Base-by-base conservation (phyloP, 2,113 vertebrate genomes). In the Gallinago media region DNA sequence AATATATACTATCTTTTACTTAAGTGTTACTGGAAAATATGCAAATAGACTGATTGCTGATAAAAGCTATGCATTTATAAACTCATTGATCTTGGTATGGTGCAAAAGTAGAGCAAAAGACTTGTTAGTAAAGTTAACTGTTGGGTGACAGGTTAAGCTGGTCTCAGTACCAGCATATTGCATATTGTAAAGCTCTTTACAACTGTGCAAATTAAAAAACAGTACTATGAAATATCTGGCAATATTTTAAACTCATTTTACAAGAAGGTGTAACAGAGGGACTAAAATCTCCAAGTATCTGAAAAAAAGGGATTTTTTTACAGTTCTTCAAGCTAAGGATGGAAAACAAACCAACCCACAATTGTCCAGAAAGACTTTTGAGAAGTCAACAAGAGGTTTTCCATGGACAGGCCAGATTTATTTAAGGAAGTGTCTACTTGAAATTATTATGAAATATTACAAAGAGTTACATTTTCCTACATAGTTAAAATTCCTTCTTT, bases 61-160 rank as follows among this genome's bases (percentile, higher is more conserved):
- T 13, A 73, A 90, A 68, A 65, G 56, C 38, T 55, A 88, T 90
- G 23, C 18, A 83, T 94, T 96, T 88, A 83, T 86, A 71, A 94
- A 80, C 29, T 54, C 8, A 50, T 32, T 63, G 66, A 49, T 91
- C 91, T 88, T 80, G 34, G 5, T 20, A 56, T 44, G 52, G 14
- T 74, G 26, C 5, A 32, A 56, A 80, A 79, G 11, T 12, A 66
- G 14, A 92, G 46, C 44, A 66, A 71, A 88, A 40, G 4, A 19
- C 5, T 55, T 71, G 20, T 67, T 5, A 54, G 1, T 21, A 26
- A 78, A 11, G 4, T 26, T 82, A 44, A 46, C 4, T n/a, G 8
- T 9, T 29, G 18, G 6, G 4, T 46, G 56, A 71, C 4, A 38
- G 22, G 18, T 83, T 85, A 15, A 85, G 4, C 22, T 76, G 5